Evolutionary conservation across 2,797 vertebrate genomes (phyloP), one percentile per base, ranked within the genome.

Genomic region (Microhierax caerulescens): DNA sequence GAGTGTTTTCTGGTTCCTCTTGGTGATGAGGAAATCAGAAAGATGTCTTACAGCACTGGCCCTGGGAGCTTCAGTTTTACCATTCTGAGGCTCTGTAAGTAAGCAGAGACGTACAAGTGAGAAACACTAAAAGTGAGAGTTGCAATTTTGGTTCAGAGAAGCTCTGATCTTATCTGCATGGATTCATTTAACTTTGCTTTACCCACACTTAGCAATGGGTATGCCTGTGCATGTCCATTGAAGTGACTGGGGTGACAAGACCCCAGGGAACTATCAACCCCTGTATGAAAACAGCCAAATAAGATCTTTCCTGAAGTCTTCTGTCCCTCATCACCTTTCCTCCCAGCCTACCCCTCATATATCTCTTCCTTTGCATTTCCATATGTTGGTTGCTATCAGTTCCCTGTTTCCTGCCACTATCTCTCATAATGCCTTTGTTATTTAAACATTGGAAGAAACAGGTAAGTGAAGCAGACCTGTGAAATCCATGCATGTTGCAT

Each of bases 401-500:
- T 89, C 27, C 50, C 24, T 54, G 34, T 27, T 85, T 92, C 25
- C 41, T 48, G 48, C 7, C 10, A 11, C 39, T 57, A 25, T 68
- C 20, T 69, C 27, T 75, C 60, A 21, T 7, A 28, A 19, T 8
- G 50, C 27, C 7, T 57, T 77, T 41, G 3, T 25, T 60, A 83
- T 64, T 68, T 12, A 70, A 78, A 59, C 13, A 19, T 3, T 80
- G 50, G 32, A 80, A 87, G 56, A 74, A 82, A 72, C 17, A 60
- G 64, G 3, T 76, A 63, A 72, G 15, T 50, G 32, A 76, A 47
- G 76, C 51, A 77, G 36, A 77, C 37, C 16, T 41, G n/a, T 59
- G 69, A 86, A 61, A 91, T 61, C 28, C 53, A 84, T 2, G 0
- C 13, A 8, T 50, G 56, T 21, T 1, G 0, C 1, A 1, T 5